Evolutionary conservation across 2,113 vertebrate genomes (phyloP).

Genomic region (Casuarius casuarius): DNA sequence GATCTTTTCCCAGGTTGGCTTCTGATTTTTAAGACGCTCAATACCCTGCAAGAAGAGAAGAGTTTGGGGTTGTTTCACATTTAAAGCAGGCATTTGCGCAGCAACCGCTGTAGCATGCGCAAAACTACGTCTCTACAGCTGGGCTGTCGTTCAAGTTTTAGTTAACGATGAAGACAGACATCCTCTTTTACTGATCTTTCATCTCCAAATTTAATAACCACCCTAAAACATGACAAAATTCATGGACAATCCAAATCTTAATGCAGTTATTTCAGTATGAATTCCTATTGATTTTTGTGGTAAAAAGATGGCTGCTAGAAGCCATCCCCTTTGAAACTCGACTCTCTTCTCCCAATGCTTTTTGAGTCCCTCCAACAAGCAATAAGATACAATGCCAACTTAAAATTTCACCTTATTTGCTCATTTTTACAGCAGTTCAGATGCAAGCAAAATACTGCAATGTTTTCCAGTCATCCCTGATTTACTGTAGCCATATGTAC

Average conservation of each 20-base stretch:
- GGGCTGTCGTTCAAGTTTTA: neutral
- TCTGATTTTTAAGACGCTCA: conserved; percentile 90
- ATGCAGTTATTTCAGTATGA: neutral
- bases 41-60: conserved; percentile 85
- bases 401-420: neutral
- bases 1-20: conserved; percentile 82
- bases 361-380: neutral
- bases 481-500: neutral
- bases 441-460: neutral
- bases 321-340: neutral
- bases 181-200: neutral
- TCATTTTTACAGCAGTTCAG: neutral
- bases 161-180: accelerated
- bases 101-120: accelerated
- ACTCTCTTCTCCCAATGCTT: neutral
- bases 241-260: accelerated
- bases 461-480: neutral
- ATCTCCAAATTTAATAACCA: neutral
- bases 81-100: neutral
- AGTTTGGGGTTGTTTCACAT: accelerated
- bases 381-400: neutral
- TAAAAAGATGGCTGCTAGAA: neutral
- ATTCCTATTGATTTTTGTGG: neutral
- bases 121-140: neutral
- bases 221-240: neutral